A percentile compares a stretch with the other conserved stretches of the same genome.
Conservation (phyloP, 2,113 vertebrate species). For the Heterotilapia buettikoferi region DNA sequence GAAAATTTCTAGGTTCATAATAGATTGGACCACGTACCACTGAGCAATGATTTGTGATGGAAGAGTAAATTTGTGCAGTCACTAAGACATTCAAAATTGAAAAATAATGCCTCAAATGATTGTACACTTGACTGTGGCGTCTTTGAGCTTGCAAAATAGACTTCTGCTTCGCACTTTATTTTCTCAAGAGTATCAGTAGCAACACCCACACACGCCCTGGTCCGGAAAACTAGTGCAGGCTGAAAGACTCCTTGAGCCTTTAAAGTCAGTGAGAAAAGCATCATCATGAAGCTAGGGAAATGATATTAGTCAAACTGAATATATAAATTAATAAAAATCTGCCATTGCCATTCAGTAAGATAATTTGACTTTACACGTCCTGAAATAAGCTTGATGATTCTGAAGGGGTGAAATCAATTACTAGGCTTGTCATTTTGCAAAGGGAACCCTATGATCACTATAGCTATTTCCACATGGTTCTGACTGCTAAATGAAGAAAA, state of each 20-base stretch:
- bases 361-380: conserved; percentile 7
- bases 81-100: neutral
- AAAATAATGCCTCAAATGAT: neutral
- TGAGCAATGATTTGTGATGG: neutral
- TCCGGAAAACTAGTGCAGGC: neutral
- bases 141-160: neutral
- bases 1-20: neutral
- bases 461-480: conserved; percentile 20
- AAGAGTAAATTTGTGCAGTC: neutral
- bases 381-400: conserved; percentile 9
- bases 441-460: conserved; percentile 38
- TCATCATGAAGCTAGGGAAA: neutral
- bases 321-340: neutral
- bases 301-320: neutral
- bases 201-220: neutral
- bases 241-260: neutral
- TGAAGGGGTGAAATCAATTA: conserved; percentile 29
- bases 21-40: neutral
- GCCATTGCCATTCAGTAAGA: neutral
- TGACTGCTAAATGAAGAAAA: conserved; percentile 35
- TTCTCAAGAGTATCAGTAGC: neutral
- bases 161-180: neutral
- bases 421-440: conserved; percentile 16
- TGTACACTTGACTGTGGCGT: neutral
- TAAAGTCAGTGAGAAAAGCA: neutral